These are phyloP conservation scores for Bos indicus DNA, from an alignment of 2,113 vertebrate genomes.

Conservation along the genomic window DNA sequence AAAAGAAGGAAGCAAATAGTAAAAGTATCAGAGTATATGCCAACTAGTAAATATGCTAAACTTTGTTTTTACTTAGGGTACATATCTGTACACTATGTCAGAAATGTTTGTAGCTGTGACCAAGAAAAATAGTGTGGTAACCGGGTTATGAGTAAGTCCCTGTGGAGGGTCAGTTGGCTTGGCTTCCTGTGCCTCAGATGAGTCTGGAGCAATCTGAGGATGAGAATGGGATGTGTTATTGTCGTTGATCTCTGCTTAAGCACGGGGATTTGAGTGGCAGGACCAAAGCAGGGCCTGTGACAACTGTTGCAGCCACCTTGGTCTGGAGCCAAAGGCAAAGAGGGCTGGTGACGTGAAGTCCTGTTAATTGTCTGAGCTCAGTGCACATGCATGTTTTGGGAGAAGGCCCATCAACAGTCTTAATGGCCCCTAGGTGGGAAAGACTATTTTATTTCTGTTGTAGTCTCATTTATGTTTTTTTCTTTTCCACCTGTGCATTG, in stretches of 20 bases:
- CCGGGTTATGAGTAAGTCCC: background rate
- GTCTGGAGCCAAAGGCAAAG: background rate
- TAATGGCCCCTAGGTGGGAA: background rate
- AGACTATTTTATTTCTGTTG: background rate
- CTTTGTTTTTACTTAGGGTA: slow-evolving; percentile 3
- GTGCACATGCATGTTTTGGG: background rate
- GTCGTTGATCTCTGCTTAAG: background rate
- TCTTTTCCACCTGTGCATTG: background rate
- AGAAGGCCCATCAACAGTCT: background rate
- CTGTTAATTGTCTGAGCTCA: background rate
- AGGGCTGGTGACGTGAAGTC: background rate
- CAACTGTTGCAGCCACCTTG: background rate
- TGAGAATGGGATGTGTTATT: background rate
- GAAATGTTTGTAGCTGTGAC: background rate
- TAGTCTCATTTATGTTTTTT: background rate
- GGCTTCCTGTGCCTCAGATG: background rate
- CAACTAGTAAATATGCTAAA: background rate
- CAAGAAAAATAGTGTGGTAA: background rate
- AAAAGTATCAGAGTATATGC: background rate
- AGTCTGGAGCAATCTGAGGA: background rate
- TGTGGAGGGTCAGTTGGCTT: background rate
- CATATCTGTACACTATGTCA: background rate
- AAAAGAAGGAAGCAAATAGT: background rate
- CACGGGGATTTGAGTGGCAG: background rate
- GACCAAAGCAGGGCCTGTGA: background rate